These are phyloP conservation scores for Pterois miles DNA, from an alignment of 2,797 vertebrate species.

Conservation along the genomic window DNA sequence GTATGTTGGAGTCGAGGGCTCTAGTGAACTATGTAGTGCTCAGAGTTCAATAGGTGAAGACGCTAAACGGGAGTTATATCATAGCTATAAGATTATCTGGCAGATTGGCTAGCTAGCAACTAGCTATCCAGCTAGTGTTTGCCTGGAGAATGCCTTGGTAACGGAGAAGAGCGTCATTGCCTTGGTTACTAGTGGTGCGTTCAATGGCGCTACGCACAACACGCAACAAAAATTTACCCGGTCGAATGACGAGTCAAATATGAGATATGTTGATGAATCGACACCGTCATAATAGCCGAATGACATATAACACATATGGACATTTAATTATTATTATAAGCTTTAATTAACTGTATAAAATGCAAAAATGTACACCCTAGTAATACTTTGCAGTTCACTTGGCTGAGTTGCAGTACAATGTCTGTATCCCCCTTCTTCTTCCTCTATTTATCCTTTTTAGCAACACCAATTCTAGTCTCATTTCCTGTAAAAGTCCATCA, in stretches of 20 bases:
- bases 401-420: neutral
- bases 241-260: neutral
- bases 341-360: neutral
- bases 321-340: neutral
- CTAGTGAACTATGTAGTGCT: neutral
- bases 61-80: conserved; percentile 19
- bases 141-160: conserved; percentile 69
- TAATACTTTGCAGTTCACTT: neutral
- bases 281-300: fast-evolving
- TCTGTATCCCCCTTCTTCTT: neutral
- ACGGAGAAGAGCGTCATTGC: conserved; percentile 78
- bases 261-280: neutral
- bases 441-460: neutral
- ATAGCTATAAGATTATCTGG: conserved; percentile 63
- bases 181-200: conserved; percentile 78
- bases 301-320: neutral
- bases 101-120: conserved; percentile 62
- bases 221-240: fast-evolving
- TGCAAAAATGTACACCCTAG: neutral
- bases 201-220: conserved; percentile 51
- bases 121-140: conserved; percentile 72
- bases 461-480: neutral
- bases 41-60: neutral
- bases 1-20: neutral
- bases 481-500: neutral